Evolutionary conservation across 2,797 vertebrate genomes (phyloP).

Genomic region (Onychomys arenicola): DNA sequence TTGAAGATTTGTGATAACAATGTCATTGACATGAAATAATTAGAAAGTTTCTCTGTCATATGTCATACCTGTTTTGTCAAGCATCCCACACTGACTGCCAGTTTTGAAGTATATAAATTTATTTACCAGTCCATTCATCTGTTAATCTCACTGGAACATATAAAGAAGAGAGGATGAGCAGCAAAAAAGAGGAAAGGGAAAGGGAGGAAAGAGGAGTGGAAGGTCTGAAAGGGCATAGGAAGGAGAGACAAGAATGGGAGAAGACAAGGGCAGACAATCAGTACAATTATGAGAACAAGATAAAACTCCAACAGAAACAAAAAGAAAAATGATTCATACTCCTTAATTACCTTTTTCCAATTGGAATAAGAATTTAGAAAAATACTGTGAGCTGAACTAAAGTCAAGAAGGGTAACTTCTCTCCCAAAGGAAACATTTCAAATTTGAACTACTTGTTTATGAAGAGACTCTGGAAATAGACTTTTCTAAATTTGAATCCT

Average conservation of each 20-base stretch:
- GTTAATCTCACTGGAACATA: neutral
- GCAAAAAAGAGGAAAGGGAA: neutral
- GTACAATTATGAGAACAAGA: neutral
- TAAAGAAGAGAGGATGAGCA: neutral
- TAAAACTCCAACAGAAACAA: neutral
- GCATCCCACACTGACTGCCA: neutral
- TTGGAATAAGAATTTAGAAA: neutral
- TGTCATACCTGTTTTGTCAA: neutral
- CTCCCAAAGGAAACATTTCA: neutral
- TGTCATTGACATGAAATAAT: conserved; percentile 14
- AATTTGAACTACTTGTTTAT: neutral
- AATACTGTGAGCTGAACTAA: neutral
- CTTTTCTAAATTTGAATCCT: neutral
- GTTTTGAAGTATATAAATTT: neutral
- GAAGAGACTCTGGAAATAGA: neutral
- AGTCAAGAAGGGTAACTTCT: neutral
- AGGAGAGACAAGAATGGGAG: neutral
- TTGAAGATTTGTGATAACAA: neutral
- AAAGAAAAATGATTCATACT: too few relatives aligned
- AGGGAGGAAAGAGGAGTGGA: neutral
- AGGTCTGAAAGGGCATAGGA: neutral
- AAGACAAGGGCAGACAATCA: neutral
- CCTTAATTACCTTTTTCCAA: neutral
- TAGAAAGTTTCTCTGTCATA: conserved; percentile 38
- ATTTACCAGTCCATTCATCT: neutral